Base-by-base conservation (phyloP, 2,797 vertebrate genomes). In the Sebastes dallii region DNA sequence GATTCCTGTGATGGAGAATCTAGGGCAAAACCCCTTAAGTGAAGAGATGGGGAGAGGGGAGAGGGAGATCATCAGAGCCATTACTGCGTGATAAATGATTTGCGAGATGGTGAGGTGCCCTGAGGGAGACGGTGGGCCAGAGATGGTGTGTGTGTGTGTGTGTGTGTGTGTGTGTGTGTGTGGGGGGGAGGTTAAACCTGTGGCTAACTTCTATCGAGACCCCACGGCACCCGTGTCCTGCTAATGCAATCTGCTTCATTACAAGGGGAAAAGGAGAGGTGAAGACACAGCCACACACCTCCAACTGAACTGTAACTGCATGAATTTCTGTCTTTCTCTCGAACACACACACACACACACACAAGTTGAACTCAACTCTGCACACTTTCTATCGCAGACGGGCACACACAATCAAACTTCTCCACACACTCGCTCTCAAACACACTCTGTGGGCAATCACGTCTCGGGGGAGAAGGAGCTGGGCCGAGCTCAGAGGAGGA, bases 21-120 rank as follows among this genome's bases (percentile, higher is more conserved):
- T 91, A 77, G 91, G 90, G 86, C 84, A 39, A 93, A 91, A 91
- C 86, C 86, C 89, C 87, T 89, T 91, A 90, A 92, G 89, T 92
- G 89, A 80, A 86, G 83, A 89, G 85, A 91, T 73, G 77, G 79
- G 81, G 82, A 90, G 86, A 81, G 9, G 8, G 82, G 42, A 46
- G 50, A 83, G 52, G 81, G 79, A 88, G 91, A 93, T 94, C 86
- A 94, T 93, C 90, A 88, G 89, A 92, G 89, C 92, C 92, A 94
- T 93, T 94, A 94, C 85, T 69, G 79, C 39, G 75, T 94, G 94
- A 94, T 94, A 92, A 94, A 94, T 93, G 92, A 93, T 93, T 90
- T 91, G 91, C 89, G 89, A 60, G 88, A 77, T 84, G 84, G 82
- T 91, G 92, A 92, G 83, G 71, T 88, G 82, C 89, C 91, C 84